Evolutionary conservation across 2,888 invertebrate genomes (phyloP).

Genomic region (Leuctra nigra): DNA sequence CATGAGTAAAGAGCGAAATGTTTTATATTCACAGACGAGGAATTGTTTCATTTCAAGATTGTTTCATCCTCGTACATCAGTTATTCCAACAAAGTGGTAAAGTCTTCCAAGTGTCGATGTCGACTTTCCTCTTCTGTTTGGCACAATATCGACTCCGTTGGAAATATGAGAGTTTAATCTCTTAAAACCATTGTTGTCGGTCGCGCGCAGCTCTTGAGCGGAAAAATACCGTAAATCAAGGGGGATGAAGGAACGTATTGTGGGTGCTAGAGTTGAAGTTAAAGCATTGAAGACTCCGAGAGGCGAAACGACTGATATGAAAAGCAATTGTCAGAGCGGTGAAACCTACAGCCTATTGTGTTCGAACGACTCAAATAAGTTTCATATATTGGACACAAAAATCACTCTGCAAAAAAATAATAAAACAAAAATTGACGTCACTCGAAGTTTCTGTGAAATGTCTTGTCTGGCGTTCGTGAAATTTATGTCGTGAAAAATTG

Average conservation of each 20-base stretch:
- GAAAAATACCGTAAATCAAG: constrained; percentile 18
- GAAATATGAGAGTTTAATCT: constrained; percentile 21
- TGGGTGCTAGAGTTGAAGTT: constrained; percentile 14
- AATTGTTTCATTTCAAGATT: too few species aligned
- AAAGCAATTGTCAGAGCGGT: constrained; percentile 12
- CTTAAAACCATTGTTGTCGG: constrained; percentile 19
- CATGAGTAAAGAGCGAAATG: too few species aligned
- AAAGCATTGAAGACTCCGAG: too few species aligned
- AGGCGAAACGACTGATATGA: constrained; percentile 5
- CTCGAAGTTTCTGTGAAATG: constrained; percentile 3
- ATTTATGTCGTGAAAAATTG: constrained; percentile 19
- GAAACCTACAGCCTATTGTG: constrained; percentile 11
- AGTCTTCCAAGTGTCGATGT: constrained; percentile 8
- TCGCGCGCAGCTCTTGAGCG: background rate
- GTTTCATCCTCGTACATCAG: too few species aligned
- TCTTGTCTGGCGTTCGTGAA: constrained; percentile 3
- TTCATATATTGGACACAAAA: constrained; percentile 16
- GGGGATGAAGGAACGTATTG: constrained; percentile 10
- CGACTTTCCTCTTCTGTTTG: constrained; percentile 1
- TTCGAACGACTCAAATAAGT: constrained; percentile 13
- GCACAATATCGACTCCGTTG: constrained; percentile 3
- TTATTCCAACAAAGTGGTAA: too few species aligned
- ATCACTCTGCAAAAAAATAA: constrained; percentile 17
- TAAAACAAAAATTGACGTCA: constrained; percentile 19
- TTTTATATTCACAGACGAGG: too few species aligned